phyloP scores from a whole-genome alignment of 2,888 invertebrate species.

The Xylota segnis region DNA sequence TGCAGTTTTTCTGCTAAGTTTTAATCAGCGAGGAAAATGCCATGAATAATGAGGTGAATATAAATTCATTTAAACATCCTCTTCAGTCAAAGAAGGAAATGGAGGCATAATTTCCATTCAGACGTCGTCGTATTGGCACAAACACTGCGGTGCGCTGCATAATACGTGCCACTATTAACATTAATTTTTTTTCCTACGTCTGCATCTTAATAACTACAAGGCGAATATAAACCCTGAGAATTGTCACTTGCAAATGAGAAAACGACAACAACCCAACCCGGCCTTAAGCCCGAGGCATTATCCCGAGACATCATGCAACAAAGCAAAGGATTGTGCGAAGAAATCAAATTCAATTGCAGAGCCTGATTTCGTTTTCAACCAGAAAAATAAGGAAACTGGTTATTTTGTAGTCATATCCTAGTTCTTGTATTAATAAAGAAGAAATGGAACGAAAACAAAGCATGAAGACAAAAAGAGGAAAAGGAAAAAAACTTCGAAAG shows the following conservation, averaged over 20 bases:
- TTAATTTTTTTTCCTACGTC: slow-evolving; percentile 9
- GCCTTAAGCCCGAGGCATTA: slow-evolving; percentile 53
- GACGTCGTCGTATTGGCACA: slow-evolving; percentile 20
- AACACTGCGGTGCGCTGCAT: slow-evolving; percentile 26
- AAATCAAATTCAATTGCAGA: slow-evolving; percentile 40
- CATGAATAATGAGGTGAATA: slow-evolving; percentile 63
- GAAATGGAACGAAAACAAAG: slow-evolving; percentile 36
- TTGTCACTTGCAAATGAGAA: slow-evolving; percentile 35
- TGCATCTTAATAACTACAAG: slow-evolving; percentile 16
- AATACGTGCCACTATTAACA: slow-evolving; percentile 58
- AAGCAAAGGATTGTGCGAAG: slow-evolving; percentile 42
- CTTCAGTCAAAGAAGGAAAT: slow-evolving; percentile 43
- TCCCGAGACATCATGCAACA: slow-evolving; percentile 49
- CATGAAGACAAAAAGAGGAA: not conserved
- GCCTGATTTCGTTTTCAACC: slow-evolving; percentile 22
- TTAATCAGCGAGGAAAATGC: slow-evolving; percentile 16
- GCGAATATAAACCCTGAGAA: slow-evolving; percentile 13
- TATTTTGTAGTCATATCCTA: slow-evolving; percentile 35
- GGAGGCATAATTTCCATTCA: slow-evolving; percentile 39
- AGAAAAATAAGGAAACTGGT: slow-evolving; percentile 2
- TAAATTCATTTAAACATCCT: slow-evolving; percentile 61
- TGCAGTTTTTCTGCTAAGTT: not conserved
- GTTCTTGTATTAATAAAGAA: slow-evolving; percentile 23
- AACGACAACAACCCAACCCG: slow-evolving; percentile 34
- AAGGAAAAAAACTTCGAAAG: slow-evolving; percentile 20